Evolutionary conservation across 2,888 invertebrate species (phyloP).

Genomic region (Leptopilina drosophilae): DNA sequence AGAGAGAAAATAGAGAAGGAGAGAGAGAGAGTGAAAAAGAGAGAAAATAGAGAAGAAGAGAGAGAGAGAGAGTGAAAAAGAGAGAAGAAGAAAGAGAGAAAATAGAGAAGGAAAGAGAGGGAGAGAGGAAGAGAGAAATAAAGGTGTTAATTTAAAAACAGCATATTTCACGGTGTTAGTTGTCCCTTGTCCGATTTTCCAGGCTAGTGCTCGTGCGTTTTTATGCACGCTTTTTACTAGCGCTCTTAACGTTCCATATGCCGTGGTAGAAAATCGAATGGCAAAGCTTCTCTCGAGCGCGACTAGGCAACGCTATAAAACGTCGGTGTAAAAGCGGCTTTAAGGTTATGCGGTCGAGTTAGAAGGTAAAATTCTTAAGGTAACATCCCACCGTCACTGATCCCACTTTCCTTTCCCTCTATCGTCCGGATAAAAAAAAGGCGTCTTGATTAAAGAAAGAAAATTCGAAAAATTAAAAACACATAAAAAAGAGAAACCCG

Average conservation of each 20-base stretch:
- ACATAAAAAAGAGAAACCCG: not conserved
- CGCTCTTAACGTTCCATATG: slow-evolving; percentile 53
- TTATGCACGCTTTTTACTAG: slow-evolving; percentile 54
- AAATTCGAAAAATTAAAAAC: not conserved
- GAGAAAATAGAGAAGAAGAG: too few species aligned
- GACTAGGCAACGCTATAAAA: slow-evolving; percentile 42
- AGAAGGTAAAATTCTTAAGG: slow-evolving; percentile 37
- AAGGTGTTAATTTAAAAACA: slow-evolving; percentile 30
- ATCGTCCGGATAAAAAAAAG: not conserved
- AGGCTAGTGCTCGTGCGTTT: slow-evolving; percentile 40
- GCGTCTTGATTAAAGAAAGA: not conserved
- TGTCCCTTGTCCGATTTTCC: slow-evolving; percentile 33
- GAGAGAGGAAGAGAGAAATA: not conserved
- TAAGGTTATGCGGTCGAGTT: slow-evolving; percentile 37
- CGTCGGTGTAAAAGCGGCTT: slow-evolving; percentile 37
- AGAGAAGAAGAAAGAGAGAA: not conserved
- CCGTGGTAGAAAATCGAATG: slow-evolving; percentile 55
- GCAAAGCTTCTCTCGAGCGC: slow-evolving; percentile 51
- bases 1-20: not conserved
- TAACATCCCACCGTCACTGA: not conserved
- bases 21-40: not conserved
- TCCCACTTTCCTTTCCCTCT: not conserved
- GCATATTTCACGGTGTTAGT: slow-evolving; percentile 1
- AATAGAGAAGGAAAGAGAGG: not conserved
- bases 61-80: too few species aligned